phyloP scores from a whole-genome alignment of 2,888 invertebrate species.

The Zaprionus lineosus region DNA sequence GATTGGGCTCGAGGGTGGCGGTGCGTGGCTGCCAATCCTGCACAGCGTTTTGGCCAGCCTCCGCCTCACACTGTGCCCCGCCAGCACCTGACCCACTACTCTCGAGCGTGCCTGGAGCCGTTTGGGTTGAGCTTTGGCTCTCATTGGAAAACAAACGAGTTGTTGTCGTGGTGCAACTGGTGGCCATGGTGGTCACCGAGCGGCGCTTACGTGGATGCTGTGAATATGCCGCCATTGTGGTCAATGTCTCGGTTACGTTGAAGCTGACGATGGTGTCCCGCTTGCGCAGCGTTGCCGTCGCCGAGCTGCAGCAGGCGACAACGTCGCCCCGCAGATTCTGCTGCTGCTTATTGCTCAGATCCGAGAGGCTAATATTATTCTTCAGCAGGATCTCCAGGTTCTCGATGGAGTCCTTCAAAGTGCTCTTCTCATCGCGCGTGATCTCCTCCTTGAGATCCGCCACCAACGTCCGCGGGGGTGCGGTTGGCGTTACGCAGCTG shows the following conservation, averaged over 20 bases:
- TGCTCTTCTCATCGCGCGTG: constrained; percentile 65
- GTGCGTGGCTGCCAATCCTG: constrained; percentile 70
- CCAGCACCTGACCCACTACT: neutral
- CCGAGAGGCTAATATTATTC: constrained; percentile 82
- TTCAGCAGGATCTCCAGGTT: constrained; percentile 82
- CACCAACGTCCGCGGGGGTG: constrained; percentile 65
- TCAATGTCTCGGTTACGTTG: constrained; percentile 70
- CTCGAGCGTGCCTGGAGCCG: constrained; percentile 57
- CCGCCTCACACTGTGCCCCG: neutral
- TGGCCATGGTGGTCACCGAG: constrained; percentile 60
- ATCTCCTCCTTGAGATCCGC: constrained; percentile 80
- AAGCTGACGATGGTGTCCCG: constrained; percentile 76
- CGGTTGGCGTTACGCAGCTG: constrained; percentile 52
- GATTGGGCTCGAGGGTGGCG: constrained; percentile 71
- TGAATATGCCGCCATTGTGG: constrained; percentile 32
- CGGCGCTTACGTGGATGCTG: constrained; percentile 59
- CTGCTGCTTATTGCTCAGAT: constrained; percentile 82
- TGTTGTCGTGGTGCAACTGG: constrained; percentile 38
- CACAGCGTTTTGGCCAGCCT: neutral
- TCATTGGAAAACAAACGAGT: constrained; percentile 54
- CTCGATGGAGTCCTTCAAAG: constrained; percentile 82
- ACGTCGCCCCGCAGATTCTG: constrained; percentile 76
- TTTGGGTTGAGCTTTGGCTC: constrained; percentile 59
- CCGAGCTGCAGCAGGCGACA: constrained; percentile 52
- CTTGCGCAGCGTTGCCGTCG: constrained; percentile 69